Percentiles rank a stretch among this genome's conserved stretches.
These are phyloP conservation scores for Cenopis cana DNA, from an alignment of 2,888 invertebrate genomes.

Conservation along the genomic window DNA sequence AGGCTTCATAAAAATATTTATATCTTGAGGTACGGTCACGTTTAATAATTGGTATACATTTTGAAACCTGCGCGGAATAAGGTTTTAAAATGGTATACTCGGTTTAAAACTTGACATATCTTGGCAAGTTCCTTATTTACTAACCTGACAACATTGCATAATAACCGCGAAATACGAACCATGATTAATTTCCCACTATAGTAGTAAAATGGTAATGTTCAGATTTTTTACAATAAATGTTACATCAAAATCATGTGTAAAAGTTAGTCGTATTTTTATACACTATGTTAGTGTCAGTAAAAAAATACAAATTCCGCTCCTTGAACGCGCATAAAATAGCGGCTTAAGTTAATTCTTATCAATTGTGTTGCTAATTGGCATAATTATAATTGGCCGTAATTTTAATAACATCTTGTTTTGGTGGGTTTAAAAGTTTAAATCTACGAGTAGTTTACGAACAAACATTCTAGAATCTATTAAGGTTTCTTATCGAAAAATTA, in stretches of 20 bases:
- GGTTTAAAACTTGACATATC: background rate
- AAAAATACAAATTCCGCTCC: too few species aligned
- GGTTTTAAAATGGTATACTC: background rate
- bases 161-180: slow-evolving; percentile 6
- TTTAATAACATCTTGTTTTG: background rate
- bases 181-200: background rate
- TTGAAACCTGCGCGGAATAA: background rate
- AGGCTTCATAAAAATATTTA: background rate
- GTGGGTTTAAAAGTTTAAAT: background rate
- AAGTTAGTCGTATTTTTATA: background rate
- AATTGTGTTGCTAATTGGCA: background rate
- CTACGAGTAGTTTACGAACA: background rate
- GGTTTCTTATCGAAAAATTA: slow-evolving; percentile 1
- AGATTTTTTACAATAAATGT: background rate
- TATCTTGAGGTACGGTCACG: background rate
- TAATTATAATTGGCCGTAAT: background rate
- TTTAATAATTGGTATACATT: background rate
- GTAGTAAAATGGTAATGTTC: background rate
- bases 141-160: background rate
- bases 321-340: background rate
- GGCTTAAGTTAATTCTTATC: background rate
- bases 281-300: too few species aligned
- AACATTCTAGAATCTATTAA: background rate
- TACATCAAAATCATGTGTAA: slow-evolving; percentile 4
- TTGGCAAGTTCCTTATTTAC: too few species aligned